phyloP scores from a whole-genome alignment of 2,113 vertebrate genomes.

The Caretta caretta region DNA sequence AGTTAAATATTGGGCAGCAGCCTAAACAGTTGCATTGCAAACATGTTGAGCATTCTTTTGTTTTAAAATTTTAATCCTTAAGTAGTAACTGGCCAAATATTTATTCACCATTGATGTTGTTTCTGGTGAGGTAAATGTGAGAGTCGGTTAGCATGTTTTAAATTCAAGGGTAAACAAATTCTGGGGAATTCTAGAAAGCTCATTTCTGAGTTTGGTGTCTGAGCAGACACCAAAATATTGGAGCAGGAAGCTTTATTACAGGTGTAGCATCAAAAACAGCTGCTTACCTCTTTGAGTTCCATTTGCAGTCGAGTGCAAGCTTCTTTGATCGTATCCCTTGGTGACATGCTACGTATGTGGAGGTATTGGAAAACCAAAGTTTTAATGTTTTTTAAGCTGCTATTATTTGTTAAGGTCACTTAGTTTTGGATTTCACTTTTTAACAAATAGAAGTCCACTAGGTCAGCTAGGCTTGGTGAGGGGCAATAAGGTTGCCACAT shows the following conservation, averaged over 20 bases:
- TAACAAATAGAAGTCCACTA: neutral
- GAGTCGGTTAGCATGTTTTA: neutral
- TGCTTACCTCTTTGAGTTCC: neutral
- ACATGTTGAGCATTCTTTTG: neutral
- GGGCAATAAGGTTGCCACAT: neutral
- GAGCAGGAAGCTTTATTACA: neutral
- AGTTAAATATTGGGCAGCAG: neutral
- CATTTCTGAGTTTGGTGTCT: neutral
- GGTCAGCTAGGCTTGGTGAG: accelerated
- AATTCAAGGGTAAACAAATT: neutral
- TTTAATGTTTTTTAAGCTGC: neutral
- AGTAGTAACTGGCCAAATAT: neutral
- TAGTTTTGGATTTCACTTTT: neutral
- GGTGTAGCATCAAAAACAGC: neutral
- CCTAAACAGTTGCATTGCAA: neutral
- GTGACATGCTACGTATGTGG: neutral
- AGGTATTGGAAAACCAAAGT: neutral
- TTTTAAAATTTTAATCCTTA: neutral
- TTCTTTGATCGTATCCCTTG: neutral
- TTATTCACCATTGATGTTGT: neutral
- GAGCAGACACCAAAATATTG: neutral
- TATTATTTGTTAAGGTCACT: accelerated
- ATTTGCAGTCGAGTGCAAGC: neutral
- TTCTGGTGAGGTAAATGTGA: neutral
- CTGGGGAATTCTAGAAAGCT: neutral